These are phyloP conservation scores for Rhyacophila brunnea DNA, from an alignment of 1,140 invertebrate species.

Conservation along the genomic window DNA sequence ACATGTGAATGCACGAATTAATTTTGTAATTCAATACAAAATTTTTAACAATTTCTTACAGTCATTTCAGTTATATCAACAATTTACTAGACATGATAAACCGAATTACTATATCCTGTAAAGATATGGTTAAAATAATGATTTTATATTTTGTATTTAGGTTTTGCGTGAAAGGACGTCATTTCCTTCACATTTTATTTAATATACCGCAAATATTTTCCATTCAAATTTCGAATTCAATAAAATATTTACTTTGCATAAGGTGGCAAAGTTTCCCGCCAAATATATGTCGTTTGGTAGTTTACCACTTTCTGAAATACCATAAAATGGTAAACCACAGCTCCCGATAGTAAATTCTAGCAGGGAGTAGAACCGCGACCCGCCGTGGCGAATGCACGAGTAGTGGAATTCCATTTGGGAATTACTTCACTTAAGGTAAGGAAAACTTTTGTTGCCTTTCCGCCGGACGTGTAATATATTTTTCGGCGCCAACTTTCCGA, in stretches of 20 bases:
- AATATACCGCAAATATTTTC: not conserved
- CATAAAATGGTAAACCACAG: slow-evolving; percentile 7
- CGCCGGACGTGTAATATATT: slow-evolving; percentile 15
- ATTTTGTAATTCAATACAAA: too few species aligned
- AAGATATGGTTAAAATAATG: too few species aligned
- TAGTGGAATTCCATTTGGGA: slow-evolving; percentile 31
- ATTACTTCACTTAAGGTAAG: slow-evolving; percentile 21
- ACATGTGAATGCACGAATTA: too few species aligned
- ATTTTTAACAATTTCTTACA: too few species aligned
- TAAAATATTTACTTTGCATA: not conserved
- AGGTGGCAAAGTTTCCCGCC: not conserved
- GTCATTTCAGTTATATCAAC: too few species aligned
- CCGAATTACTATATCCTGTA: too few species aligned
- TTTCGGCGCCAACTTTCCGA: not conserved
- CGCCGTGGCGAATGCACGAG: slow-evolving; percentile 13
- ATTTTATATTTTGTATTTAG: too few species aligned
- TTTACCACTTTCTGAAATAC: not conserved
- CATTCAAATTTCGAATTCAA: not conserved
- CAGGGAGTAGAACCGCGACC: slow-evolving; percentile 2
- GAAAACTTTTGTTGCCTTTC: slow-evolving; percentile 17
- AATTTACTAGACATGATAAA: too few species aligned
- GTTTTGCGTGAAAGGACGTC: too few species aligned
- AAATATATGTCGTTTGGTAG: not conserved
- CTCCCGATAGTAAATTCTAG: slow-evolving; percentile 4
- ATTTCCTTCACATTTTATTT: too few species aligned